Conservation (phyloP, 2,797 vertebrate genomes). For the Hippopotamyrus pictus region DNA sequence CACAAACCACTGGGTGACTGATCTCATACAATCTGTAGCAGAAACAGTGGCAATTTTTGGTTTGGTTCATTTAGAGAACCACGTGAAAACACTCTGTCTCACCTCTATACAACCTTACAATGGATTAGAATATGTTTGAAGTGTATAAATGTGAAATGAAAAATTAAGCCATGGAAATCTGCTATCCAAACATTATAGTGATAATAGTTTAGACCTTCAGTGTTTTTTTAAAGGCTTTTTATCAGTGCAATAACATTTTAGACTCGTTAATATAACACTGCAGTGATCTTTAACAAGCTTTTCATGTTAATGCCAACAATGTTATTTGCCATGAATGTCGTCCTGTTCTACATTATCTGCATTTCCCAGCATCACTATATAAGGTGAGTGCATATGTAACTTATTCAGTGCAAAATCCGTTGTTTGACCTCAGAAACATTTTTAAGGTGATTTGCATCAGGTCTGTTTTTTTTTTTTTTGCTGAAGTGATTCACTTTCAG, state of each 20-base stretch:
- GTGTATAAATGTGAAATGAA: background rate
- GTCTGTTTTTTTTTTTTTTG: background rate
- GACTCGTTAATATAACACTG: background rate
- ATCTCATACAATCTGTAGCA: background rate
- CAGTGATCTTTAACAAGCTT: background rate
- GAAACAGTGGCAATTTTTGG: background rate
- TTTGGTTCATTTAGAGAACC: background rate
- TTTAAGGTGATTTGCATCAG: background rate
- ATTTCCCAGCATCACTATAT: background rate
- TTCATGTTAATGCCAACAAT: background rate
- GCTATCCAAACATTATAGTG: background rate
- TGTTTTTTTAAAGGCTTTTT: background rate
- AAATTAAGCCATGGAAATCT: background rate
- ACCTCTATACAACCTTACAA: background rate
- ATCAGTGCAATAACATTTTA: background rate
- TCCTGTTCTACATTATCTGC: background rate
- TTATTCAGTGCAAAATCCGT: background rate
- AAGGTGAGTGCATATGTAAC: background rate
- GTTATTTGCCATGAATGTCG: background rate
- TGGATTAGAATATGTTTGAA: background rate
- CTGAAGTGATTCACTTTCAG: background rate
- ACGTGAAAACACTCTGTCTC: background rate
- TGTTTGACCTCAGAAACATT: background rate
- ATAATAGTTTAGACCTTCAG: background rate
- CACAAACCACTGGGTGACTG: constrained; percentile 28